Evolutionary conservation across 2,888 invertebrate species (phyloP).

Genomic region (Hipparchia sbordonii): DNA sequence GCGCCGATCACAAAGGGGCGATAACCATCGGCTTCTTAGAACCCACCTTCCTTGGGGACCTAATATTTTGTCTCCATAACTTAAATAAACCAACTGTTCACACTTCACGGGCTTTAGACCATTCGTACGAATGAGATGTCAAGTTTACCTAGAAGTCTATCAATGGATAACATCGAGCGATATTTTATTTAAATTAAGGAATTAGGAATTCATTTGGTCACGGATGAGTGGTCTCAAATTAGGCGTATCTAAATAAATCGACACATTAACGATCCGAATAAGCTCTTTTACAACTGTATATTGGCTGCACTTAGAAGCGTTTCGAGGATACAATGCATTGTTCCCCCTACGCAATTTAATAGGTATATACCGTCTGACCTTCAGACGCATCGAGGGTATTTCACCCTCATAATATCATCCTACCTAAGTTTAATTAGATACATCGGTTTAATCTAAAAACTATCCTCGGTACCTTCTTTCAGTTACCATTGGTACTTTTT

Average conservation of each 20-base stretch:
- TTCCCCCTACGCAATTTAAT: not conserved
- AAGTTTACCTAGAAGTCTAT: conserved; percentile 52
- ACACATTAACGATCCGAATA: conserved; percentile 49
- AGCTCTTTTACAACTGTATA: conserved; percentile 1
- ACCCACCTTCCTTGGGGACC: conserved; percentile 58
- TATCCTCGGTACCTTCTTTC: too few species aligned
- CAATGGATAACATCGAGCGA: conserved; percentile 60
- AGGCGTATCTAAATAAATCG: conserved; percentile 55
- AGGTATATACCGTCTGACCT: not conserved
- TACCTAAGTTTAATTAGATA: conserved; percentile 2
- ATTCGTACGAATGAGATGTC: conserved; percentile 68
- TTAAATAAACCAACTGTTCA: conserved; percentile 74
- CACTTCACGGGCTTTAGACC: conserved; percentile 58
- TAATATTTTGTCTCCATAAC: conserved; percentile 60
- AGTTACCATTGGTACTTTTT: too few species aligned
- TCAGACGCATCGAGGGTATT: not conserved
- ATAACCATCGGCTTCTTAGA: conserved; percentile 73
- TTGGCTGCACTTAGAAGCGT: conserved; percentile 5
- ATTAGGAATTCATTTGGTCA: conserved; percentile 62
- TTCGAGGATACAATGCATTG: not conserved
- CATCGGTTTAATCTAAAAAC: not conserved
- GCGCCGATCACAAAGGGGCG: conserved; percentile 69
- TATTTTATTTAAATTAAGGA: conserved; percentile 59
- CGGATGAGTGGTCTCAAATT: conserved; percentile 65
- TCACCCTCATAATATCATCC: conserved; percentile 4